Percentiles rank a stretch among this genome's conserved stretches.
phyloP scores from a whole-genome alignment of 2,888 invertebrate species.

The Acanthosepion esculentum region DNA sequence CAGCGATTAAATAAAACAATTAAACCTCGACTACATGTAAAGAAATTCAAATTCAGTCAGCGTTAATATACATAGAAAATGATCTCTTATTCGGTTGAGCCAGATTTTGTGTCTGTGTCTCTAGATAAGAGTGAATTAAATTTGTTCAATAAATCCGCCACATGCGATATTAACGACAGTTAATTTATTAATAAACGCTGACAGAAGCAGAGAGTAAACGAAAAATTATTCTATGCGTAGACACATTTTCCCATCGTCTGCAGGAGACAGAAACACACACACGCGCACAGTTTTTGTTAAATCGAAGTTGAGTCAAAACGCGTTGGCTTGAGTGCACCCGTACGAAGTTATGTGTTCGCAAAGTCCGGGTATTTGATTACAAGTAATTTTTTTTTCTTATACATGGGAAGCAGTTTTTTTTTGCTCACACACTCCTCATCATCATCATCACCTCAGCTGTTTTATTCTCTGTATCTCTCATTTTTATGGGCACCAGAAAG shows the following conservation, averaged over 20 bases:
- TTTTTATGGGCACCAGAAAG: neutral
- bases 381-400: neutral
- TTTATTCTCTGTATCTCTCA: neutral
- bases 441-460: neutral
- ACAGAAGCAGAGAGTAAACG: neutral
- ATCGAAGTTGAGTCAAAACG: neutral
- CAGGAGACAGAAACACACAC: neutral
- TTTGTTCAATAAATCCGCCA: no score
- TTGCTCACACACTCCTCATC: neutral
- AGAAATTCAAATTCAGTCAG: no score
- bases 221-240: no score
- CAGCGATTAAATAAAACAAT: no score
- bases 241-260: no score
- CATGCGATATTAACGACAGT: no score
- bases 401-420: neutral
- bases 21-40: no score
- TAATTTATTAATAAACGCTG: no score
- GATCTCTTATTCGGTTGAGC: no score
- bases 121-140: no score
- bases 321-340: neutral
- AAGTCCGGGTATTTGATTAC: conserved; percentile 33
- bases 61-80: no score
- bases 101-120: no score
- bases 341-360: neutral
- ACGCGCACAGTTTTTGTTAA: neutral